These are phyloP conservation scores for Ornithorhynchus anatinus DNA, from an alignment of 2,113 vertebrate genomes.

Conservation along the genomic window DNA sequence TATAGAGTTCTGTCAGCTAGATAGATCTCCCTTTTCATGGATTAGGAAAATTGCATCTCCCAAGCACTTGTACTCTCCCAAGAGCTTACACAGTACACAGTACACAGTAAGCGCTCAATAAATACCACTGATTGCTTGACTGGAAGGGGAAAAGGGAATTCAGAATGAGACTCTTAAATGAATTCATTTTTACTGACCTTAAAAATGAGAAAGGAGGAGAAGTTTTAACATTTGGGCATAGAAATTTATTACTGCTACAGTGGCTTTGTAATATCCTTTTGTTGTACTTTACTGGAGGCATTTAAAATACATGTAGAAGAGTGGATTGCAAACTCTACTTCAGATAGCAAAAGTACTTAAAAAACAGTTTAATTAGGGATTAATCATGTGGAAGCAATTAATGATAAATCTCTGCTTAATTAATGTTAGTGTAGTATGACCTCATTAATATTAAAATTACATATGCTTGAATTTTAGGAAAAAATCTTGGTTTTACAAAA, in stretches of 20 bases:
- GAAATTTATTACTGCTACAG: not conserved
- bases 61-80: too few relatives aligned
- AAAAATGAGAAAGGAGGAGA: too few relatives aligned
- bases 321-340: not conserved
- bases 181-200: too few relatives aligned
- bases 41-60: not conserved
- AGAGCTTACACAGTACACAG: too few relatives aligned
- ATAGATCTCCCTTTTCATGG: too few relatives aligned
- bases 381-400: conserved; percentile 30
- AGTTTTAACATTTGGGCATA: not conserved
- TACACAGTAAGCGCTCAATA: too few relatives aligned
- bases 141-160: too few relatives aligned
- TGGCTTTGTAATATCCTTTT: too few relatives aligned
- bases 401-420: conserved; percentile 38
- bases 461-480: conserved; percentile 22
- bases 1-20: too few relatives aligned
- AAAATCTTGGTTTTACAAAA: not conserved
- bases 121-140: too few relatives aligned
- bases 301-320: not conserved
- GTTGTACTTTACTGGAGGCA: not conserved
- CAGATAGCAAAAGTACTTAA: not conserved
- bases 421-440: conserved; percentile 22
- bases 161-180: not conserved
- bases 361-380: not conserved
- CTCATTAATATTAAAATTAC: conserved; percentile 42